Conservation (phyloP, 2,113 vertebrate species). For the Callithrix jacchus region DNA sequence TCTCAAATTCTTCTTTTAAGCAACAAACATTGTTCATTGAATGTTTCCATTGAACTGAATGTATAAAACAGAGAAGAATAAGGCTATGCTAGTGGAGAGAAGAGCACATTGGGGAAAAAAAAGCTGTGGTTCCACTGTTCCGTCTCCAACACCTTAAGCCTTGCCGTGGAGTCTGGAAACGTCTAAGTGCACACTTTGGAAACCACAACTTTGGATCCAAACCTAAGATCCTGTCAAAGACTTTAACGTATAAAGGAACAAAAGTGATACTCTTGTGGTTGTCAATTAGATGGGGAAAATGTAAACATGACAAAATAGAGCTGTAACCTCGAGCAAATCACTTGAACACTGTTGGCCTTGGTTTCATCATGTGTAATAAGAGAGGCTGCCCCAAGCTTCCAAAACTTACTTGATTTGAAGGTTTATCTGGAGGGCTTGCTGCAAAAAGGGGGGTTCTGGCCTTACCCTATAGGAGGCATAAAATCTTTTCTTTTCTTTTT, state of each 20-base stretch:
- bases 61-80: background rate
- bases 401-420: background rate
- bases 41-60: background rate
- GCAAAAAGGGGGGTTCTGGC: background rate
- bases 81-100: background rate
- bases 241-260: background rate
- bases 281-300: background rate
- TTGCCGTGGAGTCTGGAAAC: too few relatives aligned
- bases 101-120: background rate
- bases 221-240: background rate
- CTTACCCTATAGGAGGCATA: background rate
- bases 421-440: background rate
- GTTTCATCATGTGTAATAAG: background rate
- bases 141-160: background rate
- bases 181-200: background rate
- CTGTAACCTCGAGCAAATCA: background rate
- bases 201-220: background rate
- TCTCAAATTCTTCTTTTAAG: background rate
- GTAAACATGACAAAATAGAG: background rate
- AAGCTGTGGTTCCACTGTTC: rapidly evolving
- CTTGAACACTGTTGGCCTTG: background rate
- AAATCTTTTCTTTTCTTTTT: background rate
- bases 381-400: background rate
- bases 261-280: background rate
- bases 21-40: background rate